phyloP scores from a whole-genome alignment of 2,113 vertebrate genomes.

The Menura novaehollandiae region DNA sequence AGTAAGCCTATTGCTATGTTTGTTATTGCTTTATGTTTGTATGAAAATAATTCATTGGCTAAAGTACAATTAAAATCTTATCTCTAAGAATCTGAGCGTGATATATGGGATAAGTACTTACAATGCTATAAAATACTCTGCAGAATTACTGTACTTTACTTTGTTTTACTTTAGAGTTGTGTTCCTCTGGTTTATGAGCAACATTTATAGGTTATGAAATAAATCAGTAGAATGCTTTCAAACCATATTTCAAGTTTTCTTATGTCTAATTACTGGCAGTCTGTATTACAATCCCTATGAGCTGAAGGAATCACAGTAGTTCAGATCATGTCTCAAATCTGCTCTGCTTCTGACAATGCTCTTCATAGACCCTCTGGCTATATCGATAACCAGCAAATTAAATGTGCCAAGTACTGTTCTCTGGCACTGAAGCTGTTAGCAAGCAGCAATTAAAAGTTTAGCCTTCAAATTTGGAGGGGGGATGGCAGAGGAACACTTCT shows the following conservation, averaged over 20 bases:
- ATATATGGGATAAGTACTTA: neutral
- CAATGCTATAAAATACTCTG: neutral
- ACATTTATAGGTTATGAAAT: neutral
- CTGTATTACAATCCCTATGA: neutral
- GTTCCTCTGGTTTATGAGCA: neutral
- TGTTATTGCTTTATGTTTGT: constrained; percentile 10
- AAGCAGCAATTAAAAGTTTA: neutral
- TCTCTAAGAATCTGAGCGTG: neutral
- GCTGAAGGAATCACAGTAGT: neutral
- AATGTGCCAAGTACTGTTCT: neutral
- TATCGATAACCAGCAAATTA: neutral
- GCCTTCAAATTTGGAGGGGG: neutral
- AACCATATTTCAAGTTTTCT: neutral
- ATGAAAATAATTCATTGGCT: neutral
- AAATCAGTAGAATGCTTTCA: neutral
- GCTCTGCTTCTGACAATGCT: neutral
- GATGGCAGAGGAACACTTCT: neutral
- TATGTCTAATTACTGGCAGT: neutral
- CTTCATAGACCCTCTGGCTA: neutral
- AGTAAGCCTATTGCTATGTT: neutral
- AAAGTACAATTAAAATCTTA: neutral
- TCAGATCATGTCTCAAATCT: neutral
- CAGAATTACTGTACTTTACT: neutral
- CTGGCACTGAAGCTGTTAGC: neutral
- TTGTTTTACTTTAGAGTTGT: neutral